Evolutionary conservation across 2,113 vertebrate genomes (phyloP).

Genomic region (Pampusana beccarii): DNA sequence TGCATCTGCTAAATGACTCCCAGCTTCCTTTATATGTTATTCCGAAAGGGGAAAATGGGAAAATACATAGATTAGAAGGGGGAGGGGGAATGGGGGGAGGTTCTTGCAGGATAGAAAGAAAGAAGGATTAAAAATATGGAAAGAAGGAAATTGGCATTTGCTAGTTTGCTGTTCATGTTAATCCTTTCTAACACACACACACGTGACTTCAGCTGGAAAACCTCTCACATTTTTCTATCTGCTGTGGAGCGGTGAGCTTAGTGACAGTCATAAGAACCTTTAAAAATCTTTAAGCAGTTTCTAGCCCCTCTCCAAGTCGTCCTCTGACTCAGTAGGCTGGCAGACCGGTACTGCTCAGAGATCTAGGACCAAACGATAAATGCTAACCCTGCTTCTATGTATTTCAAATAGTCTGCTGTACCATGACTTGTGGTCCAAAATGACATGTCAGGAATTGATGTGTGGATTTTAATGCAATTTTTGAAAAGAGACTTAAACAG

Average conservation of each 20-base stretch:
- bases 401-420: background rate
- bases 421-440: background rate
- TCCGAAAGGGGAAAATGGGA: background rate
- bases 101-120: background rate
- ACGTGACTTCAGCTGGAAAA: constrained; percentile 48
- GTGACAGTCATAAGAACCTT: background rate
- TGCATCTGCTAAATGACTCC: background rate
- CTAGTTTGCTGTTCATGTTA: constrained; percentile 17
- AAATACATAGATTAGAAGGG: background rate
- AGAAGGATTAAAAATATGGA: background rate
- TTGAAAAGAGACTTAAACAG: background rate
- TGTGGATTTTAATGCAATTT: background rate
- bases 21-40: background rate
- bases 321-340: background rate
- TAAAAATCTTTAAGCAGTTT: constrained; percentile 20
- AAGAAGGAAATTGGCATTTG: background rate
- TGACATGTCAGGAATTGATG: background rate
- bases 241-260: background rate
- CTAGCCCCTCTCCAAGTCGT: background rate
- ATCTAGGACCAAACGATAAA: background rate
- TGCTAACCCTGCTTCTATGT: background rate
- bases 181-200: constrained; percentile 45
- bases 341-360: background rate
- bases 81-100: background rate
- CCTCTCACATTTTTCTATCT: constrained; percentile 1